These are phyloP conservation scores for Serilophus lunatus DNA, from an alignment of 2,113 vertebrate species.

Conservation along the genomic window DNA sequence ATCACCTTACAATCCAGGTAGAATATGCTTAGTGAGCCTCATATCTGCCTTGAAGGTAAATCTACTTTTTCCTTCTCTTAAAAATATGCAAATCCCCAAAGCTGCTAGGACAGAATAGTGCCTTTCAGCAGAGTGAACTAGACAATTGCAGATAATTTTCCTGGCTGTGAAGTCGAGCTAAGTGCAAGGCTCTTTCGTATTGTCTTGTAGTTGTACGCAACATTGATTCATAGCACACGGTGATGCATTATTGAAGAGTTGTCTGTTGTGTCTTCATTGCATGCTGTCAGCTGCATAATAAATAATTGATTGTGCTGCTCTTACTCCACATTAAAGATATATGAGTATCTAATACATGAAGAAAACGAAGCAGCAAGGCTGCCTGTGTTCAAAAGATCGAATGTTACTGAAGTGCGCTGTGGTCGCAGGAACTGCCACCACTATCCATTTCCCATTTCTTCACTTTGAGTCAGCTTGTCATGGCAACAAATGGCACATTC, in stretches of 20 bases:
- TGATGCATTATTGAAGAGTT: conserved; percentile 63
- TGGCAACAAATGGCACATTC: conserved; percentile 50
- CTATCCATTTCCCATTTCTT: not conserved
- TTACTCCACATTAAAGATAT: conserved; percentile 60
- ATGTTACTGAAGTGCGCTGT: not conserved
- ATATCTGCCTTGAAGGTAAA: not conserved
- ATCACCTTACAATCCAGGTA: not conserved
- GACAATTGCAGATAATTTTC: conserved; percentile 28
- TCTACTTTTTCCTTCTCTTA: not conserved
- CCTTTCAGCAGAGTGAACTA: conserved; percentile 8
- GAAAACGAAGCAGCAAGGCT: conserved; percentile 11
- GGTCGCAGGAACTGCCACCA: not conserved
- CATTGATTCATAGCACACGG: not conserved
- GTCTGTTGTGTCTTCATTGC: conserved; percentile 55
- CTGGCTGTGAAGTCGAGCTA: conserved; percentile 48
- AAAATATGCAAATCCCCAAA: conserved; percentile 38
- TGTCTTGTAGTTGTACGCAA: not conserved
- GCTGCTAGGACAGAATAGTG: not conserved
- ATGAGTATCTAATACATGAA: conserved; percentile 48
- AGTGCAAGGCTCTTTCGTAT: conserved; percentile 26
- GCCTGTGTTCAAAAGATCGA: not conserved
- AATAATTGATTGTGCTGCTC: conserved; percentile 64
- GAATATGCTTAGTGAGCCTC: not conserved
- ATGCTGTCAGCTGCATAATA: conserved; percentile 43
- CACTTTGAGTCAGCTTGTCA: conserved; percentile 7